phyloP scores from a whole-genome alignment of 2,797 vertebrate species.

The Myotis findleyi region DNA sequence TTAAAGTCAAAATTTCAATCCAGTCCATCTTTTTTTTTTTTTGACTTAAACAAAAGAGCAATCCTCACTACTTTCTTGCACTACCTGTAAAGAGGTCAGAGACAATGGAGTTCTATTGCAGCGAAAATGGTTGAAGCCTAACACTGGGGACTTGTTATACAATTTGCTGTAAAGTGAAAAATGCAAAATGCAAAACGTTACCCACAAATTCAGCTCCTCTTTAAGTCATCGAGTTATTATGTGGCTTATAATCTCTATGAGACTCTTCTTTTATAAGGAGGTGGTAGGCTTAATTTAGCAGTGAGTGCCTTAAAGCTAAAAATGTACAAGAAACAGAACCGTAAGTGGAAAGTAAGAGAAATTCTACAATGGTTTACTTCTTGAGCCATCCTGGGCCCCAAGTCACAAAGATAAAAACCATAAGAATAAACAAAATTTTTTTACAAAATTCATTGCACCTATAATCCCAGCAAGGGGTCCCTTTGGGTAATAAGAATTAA shows the following conservation, averaged over 20 bases:
- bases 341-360: background rate
- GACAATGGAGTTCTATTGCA: background rate
- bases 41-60: background rate
- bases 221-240: background rate
- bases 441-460: background rate
- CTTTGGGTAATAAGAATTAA: background rate
- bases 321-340: background rate
- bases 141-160: background rate
- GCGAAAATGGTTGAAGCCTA: background rate
- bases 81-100: background rate
- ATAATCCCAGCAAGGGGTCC: background rate
- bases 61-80: background rate
- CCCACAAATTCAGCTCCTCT: background rate
- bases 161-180: background rate
- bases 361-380: background rate
- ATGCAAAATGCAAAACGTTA: background rate
- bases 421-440: background rate
- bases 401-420: background rate
- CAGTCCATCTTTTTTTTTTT: background rate
- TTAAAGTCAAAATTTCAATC: background rate
- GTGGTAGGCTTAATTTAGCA: background rate
- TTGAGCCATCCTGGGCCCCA: background rate
- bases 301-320: background rate
- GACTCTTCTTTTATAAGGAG: background rate
- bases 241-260: background rate